Evolutionary conservation across 2,113 vertebrate species (phyloP).

Genomic region (Vimba vimba): DNA sequence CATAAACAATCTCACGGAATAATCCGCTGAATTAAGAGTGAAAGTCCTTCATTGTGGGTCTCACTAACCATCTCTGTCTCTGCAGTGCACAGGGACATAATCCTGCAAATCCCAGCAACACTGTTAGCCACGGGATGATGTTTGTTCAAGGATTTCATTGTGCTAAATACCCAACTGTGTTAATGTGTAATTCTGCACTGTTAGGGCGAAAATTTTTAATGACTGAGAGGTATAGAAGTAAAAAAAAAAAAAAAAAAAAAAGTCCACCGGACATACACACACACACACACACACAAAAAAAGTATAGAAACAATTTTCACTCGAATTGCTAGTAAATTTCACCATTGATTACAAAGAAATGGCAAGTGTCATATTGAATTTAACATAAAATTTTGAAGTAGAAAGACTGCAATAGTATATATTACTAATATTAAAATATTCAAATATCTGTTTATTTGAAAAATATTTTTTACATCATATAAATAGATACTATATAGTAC

Average conservation of each 20-base stretch:
- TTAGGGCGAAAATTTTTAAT: constrained; percentile 50
- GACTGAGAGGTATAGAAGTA: constrained; percentile 33
- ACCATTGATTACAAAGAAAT: no score
- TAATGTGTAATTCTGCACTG: constrained; percentile 65
- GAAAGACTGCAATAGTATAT: no score
- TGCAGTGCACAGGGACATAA: constrained; percentile 58
- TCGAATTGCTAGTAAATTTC: no score
- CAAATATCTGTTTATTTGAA: no score
- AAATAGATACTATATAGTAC: no score
- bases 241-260: background rate
- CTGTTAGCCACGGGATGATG: constrained; percentile 68
- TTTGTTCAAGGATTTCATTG: constrained; percentile 66
- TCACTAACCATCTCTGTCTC: constrained; percentile 65
- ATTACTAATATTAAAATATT: no score
- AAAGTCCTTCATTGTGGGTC: constrained; percentile 28
- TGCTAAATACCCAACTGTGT: constrained; percentile 76
- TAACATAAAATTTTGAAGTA: no score
- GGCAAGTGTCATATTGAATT: no score
- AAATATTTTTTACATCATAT: no score
- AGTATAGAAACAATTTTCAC: no score
- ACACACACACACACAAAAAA: no score
- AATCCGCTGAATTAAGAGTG: constrained; percentile 18
- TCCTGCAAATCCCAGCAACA: constrained; percentile 74
- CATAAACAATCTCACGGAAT: background rate
- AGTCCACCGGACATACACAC: no score